These are phyloP conservation scores for Drosophila simulans DNA, from an alignment of 1,140 invertebrate genomes.

Conservation along the genomic window DNA sequence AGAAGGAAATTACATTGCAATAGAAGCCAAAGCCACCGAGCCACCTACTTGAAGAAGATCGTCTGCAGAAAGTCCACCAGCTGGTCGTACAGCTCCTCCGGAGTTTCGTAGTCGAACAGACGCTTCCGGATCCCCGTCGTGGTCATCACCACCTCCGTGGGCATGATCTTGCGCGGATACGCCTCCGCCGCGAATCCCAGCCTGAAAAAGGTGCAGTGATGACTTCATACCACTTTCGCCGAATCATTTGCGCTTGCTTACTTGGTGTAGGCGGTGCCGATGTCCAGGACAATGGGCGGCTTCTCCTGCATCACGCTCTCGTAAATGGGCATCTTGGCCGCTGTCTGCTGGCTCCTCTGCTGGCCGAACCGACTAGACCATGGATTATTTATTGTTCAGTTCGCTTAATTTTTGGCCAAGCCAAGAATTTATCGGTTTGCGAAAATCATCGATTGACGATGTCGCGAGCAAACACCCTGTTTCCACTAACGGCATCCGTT, in stretches of 20 bases:
- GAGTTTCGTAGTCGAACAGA: slow-evolving; percentile 89
- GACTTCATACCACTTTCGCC: slow-evolving; percentile 47
- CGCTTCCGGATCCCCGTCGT: slow-evolving; percentile 87
- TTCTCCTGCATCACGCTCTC: slow-evolving; percentile 94
- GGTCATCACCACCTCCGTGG: slow-evolving; percentile 90
- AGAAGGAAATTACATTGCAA: slow-evolving; percentile 19
- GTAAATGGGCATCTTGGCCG: slow-evolving; percentile 87
- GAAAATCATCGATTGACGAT: neutral
- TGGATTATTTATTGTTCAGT: neutral
- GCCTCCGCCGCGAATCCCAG: slow-evolving; percentile 96
- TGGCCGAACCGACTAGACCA: neutral
- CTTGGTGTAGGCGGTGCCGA: slow-evolving; percentile 97
- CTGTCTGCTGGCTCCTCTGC: too few relatives aligned
- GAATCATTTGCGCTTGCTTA: slow-evolving; percentile 85
- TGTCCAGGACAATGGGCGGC: slow-evolving; percentile 94
- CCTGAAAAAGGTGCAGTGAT: slow-evolving; percentile 85
- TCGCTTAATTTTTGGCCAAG: neutral
- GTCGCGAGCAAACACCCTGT: neutral
- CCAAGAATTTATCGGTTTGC: neutral
- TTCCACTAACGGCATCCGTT: neutral
- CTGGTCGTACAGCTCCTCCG: slow-evolving; percentile 93
- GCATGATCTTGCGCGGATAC: slow-evolving; percentile 94
- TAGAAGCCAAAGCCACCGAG: neutral
- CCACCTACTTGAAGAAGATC: slow-evolving; percentile 93
- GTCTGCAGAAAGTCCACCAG: slow-evolving; percentile 95